These are phyloP conservation scores for Hipposideros larvatus DNA, from an alignment of 2,797 vertebrate species.

Conservation along the genomic window DNA sequence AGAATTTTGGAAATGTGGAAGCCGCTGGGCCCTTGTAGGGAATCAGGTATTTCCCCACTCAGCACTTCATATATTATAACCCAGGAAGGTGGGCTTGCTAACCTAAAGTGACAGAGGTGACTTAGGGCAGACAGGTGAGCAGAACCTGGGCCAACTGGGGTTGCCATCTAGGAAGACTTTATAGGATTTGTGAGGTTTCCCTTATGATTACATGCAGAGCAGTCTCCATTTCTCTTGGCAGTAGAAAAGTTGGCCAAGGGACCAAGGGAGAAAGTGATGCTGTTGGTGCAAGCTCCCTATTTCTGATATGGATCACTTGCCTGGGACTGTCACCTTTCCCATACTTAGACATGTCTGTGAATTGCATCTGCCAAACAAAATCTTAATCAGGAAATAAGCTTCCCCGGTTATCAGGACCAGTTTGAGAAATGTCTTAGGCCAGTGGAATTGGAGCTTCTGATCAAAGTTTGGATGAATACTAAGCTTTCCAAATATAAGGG, in stretches of 20 bases:
- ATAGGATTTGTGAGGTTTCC: background rate
- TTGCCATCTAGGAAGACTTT: background rate
- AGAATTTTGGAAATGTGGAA: background rate
- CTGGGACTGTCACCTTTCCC: background rate
- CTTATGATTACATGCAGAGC: background rate
- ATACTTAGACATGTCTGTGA: background rate
- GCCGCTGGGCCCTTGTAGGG: background rate
- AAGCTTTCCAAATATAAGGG: slow-evolving; percentile 55
- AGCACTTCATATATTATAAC: background rate
- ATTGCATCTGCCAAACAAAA: slow-evolving; percentile 5
- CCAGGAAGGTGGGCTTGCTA: background rate
- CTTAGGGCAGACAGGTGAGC: background rate
- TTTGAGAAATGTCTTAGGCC: background rate
- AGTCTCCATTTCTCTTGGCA: background rate
- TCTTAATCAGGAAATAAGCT: slow-evolving; percentile 6
- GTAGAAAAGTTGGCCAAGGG: background rate
- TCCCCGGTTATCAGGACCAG: background rate
- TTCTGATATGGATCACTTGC: background rate
- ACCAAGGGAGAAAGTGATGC: background rate
- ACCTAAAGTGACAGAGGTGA: slow-evolving; percentile 6
- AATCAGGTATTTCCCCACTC: background rate
- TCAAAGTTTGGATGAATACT: slow-evolving; percentile 41
- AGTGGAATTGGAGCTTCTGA: slow-evolving; percentile 49
- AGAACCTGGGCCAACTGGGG: background rate
- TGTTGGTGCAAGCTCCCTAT: background rate